These are phyloP conservation scores for Catocala nupta DNA, from an alignment of 2,888 invertebrate genomes.

Conservation along the genomic window DNA sequence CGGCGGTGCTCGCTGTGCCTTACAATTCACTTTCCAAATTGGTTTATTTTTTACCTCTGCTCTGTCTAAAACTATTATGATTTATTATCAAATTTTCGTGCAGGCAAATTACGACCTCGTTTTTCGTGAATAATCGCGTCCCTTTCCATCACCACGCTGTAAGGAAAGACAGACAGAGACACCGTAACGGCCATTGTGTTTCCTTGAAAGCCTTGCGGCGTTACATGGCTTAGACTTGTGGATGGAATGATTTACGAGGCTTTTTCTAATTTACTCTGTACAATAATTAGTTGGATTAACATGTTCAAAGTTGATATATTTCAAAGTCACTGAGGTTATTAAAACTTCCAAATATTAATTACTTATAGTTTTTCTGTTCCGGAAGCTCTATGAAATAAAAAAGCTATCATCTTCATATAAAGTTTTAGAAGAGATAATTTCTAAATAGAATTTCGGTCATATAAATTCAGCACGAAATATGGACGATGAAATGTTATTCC, in stretches of 20 bases:
- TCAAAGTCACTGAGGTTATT: slow-evolving; percentile 71
- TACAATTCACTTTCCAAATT: slow-evolving; percentile 88
- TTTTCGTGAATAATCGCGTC: slow-evolving; percentile 76
- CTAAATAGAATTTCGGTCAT: slow-evolving; percentile 1
- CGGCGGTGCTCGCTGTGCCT: slow-evolving; percentile 80
- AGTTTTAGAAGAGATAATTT: slow-evolving; percentile 3
- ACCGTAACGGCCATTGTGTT: slow-evolving; percentile 70
- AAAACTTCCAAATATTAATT: slow-evolving; percentile 65
- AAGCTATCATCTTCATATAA: slow-evolving; percentile 30
- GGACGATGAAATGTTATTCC: slow-evolving; percentile 46
- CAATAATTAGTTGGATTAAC: slow-evolving; percentile 82
- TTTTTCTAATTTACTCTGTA: slow-evolving; percentile 82
- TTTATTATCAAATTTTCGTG: slow-evolving; percentile 87
- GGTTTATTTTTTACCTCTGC: slow-evolving; percentile 84
- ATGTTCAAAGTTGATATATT: slow-evolving; percentile 75
- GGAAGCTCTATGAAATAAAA: slow-evolving; percentile 56
- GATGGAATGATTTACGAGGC: slow-evolving; percentile 79
- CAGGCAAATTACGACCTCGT: slow-evolving; percentile 83
- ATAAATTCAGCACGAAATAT: slow-evolving; percentile 35
- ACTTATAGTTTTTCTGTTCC: slow-evolving; percentile 55
- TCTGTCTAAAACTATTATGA: slow-evolving; percentile 87
- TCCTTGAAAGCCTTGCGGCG: slow-evolving; percentile 75
- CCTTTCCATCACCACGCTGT: slow-evolving; percentile 65
- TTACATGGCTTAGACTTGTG: slow-evolving; percentile 69
- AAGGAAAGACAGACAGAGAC: slow-evolving; percentile 68